Evolutionary conservation across 2,113 vertebrate genomes (phyloP), one percentile per base, ranked within the genome.

Genomic region (Phalacrocorax aristotelis): DNA sequence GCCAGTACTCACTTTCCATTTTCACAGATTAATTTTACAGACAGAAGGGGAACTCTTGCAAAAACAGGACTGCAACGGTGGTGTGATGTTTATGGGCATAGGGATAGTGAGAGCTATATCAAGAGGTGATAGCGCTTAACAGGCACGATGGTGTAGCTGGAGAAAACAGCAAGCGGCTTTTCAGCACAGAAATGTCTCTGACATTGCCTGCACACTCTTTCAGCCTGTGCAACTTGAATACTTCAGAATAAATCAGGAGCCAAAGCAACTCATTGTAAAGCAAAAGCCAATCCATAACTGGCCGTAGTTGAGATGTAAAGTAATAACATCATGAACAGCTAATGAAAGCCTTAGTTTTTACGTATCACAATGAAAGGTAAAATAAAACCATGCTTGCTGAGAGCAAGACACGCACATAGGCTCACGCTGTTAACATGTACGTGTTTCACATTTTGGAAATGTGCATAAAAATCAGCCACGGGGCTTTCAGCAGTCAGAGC

Each of bases 361-460:
- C 77, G 48, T 48, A 11, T 14, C 51, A n/a, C n/a, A 61, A 36
- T 7, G 51, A 40, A 82, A 83, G 55, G 38, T 16, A 5, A 60
- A 83, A 65, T n/a, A 55, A 93, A 85, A 15, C 25, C 64, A 3
- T 6, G 19, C 21, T 78, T 16, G 9, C 54, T 70, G 87, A 60
- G 54, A 82, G 58, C 4, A 3, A 46, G 30, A 21, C 0, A 1
- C 6, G 16, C 1, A 1, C 69, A 8, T 0, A 3, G 62, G n/a
- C 58, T 49, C 4, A 5, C 40, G 68, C 21, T 49, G 27, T 60
- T 54, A 62, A n/a, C 23, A 0, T 2, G 12, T 7, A 7, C 4
- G 2, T 27, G 48, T 40, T 81, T 42, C 54, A 46, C 25, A 9
- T 54, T 64, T 42, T 2, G 64, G 54, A 62, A 90, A 65, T 9